Evolutionary conservation across 2,797 vertebrate genomes (phyloP).

Genomic region (Muscicapa comitata): DNA sequence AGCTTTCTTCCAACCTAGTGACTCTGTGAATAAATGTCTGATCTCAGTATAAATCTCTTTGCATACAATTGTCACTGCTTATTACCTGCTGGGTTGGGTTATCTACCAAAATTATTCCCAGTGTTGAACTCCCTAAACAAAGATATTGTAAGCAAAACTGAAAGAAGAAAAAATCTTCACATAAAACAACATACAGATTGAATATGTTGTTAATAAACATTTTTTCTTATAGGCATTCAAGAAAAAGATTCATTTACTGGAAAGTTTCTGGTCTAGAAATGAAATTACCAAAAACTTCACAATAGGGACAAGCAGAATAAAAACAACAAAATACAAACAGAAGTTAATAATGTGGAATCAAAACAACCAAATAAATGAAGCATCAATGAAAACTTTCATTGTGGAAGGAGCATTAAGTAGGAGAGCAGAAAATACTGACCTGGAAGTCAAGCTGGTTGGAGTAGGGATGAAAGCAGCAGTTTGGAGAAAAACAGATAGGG

Average conservation of each 20-base stretch:
- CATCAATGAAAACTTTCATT: conserved; percentile 60
- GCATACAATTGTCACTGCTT: neutral
- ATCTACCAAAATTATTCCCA: neutral
- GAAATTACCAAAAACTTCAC: conserved; percentile 22
- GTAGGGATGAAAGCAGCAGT: conserved; percentile 77
- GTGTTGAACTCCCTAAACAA: neutral
- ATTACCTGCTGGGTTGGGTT: neutral
- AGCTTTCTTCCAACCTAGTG: too few species aligned
- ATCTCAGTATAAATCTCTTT: neutral
- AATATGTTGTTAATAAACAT: conserved; percentile 51
- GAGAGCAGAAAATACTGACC: conserved; percentile 83
- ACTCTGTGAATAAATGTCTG: neutral
- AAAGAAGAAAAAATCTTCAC: conserved; percentile 44
- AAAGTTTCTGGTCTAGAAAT: conserved; percentile 29
- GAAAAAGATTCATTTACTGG: conserved; percentile 46
- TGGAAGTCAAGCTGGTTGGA: conserved; percentile 90
- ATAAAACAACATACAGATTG: conserved; percentile 58
- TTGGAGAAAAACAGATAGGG: conserved; percentile 74
- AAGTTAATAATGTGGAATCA: neutral
- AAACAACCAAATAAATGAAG: conserved; percentile 37
- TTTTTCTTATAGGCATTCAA: conserved; percentile 55
- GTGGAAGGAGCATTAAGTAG: conserved; percentile 49
- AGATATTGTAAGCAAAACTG: conserved; percentile 1
- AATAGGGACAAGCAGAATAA: neutral
- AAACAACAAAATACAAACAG: neutral